Evolutionary conservation across 1,140 invertebrate species (phyloP).

Genomic region (Neotoxoptera formosana): DNA sequence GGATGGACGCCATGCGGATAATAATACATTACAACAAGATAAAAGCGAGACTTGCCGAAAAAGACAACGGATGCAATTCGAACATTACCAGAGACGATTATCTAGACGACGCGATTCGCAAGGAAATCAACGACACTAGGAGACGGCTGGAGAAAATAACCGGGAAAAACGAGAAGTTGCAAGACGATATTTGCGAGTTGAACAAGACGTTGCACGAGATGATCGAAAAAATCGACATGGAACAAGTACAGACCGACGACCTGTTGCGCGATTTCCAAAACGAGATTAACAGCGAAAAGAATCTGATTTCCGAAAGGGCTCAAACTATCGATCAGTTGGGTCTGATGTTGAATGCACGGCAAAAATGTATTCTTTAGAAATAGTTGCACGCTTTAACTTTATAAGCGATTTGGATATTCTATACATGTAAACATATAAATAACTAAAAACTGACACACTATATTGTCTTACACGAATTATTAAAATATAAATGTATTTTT

Average conservation of each 20-base stretch:
- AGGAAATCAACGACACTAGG: slow-evolving; percentile 34
- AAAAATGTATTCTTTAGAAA: background rate
- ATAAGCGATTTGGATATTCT: background rate
- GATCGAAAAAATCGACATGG: slow-evolving; percentile 36
- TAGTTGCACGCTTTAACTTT: background rate
- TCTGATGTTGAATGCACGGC: background rate
- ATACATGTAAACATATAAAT: background rate
- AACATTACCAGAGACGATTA: background rate
- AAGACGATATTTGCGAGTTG: slow-evolving; percentile 41
- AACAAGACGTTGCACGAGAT: background rate
- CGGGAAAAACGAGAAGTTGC: slow-evolving; percentile 19
- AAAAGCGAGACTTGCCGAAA: background rate
- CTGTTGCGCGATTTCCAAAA: background rate
- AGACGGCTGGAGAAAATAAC: slow-evolving; percentile 22
- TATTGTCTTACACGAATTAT: background rate
- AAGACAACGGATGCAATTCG: background rate
- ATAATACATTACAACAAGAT: slow-evolving; percentile 9
- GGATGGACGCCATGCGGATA: slow-evolving; percentile 28
- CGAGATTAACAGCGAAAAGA: slow-evolving; percentile 9
- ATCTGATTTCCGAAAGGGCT: background rate
- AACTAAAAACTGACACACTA: background rate
- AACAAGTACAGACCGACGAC: background rate
- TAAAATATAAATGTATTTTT: background rate
- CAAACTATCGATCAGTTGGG: slow-evolving; percentile 6
- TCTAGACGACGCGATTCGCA: slow-evolving; percentile 34